Evolutionary conservation across 2,797 vertebrate genomes (phyloP), one percentile per base, ranked within the genome.

Genomic region (Arnoldichthys spilopterus): DNA sequence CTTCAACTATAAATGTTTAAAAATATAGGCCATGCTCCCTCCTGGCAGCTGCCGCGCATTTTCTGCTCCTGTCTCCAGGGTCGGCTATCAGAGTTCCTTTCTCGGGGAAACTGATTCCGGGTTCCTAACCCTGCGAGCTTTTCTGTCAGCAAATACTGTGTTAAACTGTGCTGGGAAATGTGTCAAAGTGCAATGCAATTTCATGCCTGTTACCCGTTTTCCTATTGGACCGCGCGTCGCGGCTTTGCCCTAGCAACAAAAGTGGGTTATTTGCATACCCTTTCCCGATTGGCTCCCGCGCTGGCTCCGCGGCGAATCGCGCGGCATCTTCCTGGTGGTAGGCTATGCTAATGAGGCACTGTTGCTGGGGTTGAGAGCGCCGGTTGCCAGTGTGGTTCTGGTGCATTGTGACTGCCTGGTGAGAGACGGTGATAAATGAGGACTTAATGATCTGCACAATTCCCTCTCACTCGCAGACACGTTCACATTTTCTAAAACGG

Each of bases 261-360:
- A 97, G 93, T 94, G 94, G 92, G 87, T 90, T 93, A 97, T 98
- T 98, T 98, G 97, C 98, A 99, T 98, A 96, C 88, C 91, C 91
- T 88, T 81, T 90, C 93, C 89, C 89, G 95, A 98, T 99, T 98
- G 96, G 97, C 89, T 87, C 85, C 88, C 84, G 80, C 90, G 89
- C 93, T 85, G 90, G 83, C 93, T 88, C 89, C 89, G 91, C 95
- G 97, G 90, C 90, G 88, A 99, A 98, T 99, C 92, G 88, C 89
- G 90, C 89, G 91, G 91, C 90, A 93, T 91, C 87, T 87, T 91
- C 92, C 91, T 94, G 91, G 94, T 96, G 97, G 96, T 97, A 98
- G 97, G 97, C 96, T 98, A 97, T 98, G 97, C 96, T 98, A 98
- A 98, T 98, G 93, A 97, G 93, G 92, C 91, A 95, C 97, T 98